Evolutionary conservation across 2,113 vertebrate species (phyloP).

Genomic region (Andinoacara biseriatus): DNA sequence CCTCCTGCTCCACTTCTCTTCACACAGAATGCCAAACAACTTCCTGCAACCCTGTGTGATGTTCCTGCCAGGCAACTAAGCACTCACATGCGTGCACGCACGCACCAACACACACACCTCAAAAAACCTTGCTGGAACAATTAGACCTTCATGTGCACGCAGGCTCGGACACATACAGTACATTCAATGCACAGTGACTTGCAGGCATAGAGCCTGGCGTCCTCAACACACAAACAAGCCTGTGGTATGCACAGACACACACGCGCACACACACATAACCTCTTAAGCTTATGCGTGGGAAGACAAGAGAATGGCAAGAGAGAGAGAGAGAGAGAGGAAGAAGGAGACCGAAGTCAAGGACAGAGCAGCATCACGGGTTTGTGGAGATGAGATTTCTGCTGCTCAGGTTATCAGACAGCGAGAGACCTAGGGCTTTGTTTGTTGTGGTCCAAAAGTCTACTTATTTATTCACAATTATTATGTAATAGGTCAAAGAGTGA

Average conservation of each 20-base stretch:
- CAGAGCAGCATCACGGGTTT: slow-evolving; percentile 17
- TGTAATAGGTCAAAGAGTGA: slow-evolving; percentile 21
- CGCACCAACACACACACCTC: background rate
- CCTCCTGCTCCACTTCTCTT: slow-evolving; percentile 41
- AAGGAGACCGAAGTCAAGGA: slow-evolving; percentile 31
- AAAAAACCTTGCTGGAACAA: slow-evolving; percentile 26
- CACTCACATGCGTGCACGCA: slow-evolving; percentile 4
- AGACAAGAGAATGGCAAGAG: slow-evolving; percentile 10
- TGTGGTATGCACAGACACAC: background rate
- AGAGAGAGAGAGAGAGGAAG: background rate
- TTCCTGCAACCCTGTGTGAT: slow-evolving; percentile 64
- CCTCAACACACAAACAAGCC: slow-evolving; percentile 20
- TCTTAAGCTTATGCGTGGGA: slow-evolving; percentile 17
- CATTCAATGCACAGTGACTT: slow-evolving; percentile 6
- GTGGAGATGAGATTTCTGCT: slow-evolving; percentile 23
- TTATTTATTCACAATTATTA: slow-evolving; percentile 51
- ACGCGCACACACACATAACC: background rate
- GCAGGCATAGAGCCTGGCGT: slow-evolving; percentile 13
- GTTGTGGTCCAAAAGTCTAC: slow-evolving; percentile 8
- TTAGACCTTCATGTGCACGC: slow-evolving; percentile 26
- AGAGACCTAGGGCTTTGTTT: slow-evolving; percentile 19
- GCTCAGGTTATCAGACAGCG: slow-evolving; percentile 22
- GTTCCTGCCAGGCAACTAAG: slow-evolving; percentile 53
- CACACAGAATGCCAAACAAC: slow-evolving; percentile 63
- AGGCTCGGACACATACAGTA: slow-evolving; percentile 22